These are phyloP conservation scores for Actinia tenebrosa DNA, from an alignment of 64 coral and sea anemone species.

Conservation along the genomic window DNA sequence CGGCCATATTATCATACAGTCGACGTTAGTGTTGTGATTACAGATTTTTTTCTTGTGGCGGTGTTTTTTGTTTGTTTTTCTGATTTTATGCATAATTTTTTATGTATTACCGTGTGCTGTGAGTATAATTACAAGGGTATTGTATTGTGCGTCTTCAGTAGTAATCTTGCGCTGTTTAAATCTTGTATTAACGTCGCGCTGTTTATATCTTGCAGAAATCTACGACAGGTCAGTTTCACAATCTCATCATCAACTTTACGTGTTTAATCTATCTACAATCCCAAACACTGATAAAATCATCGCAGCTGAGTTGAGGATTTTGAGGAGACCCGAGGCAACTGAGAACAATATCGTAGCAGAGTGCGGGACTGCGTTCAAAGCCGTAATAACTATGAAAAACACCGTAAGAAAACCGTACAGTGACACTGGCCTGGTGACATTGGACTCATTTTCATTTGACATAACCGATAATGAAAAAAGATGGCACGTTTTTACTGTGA, in stretches of 20 bases:
- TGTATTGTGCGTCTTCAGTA: not conserved
- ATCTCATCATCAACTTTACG: slow-evolving; percentile 61
- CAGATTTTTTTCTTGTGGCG: slow-evolving; percentile 29
- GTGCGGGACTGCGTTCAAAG: slow-evolving; percentile 83
- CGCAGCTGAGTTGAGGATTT: slow-evolving; percentile 65
- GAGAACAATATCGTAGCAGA: slow-evolving; percentile 32
- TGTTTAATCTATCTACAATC: slow-evolving; percentile 77
- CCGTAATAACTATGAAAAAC: slow-evolving; percentile 62
- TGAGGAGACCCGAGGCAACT: slow-evolving; percentile 35
- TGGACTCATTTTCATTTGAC: slow-evolving; percentile 85
- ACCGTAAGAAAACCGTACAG: not conserved
- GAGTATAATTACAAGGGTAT: not conserved
- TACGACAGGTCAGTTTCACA: slow-evolving; percentile 44
- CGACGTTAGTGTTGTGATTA: not conserved
- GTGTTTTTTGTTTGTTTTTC: slow-evolving; percentile 55
- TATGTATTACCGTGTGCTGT: slow-evolving; percentile 22
- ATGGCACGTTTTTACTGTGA: slow-evolving; percentile 90
- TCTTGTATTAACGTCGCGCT: slow-evolving; percentile 35
- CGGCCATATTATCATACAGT: slow-evolving; percentile 9
- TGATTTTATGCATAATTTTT: slow-evolving; percentile 85
- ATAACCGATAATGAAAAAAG: slow-evolving; percentile 53
- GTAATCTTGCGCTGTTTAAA: slow-evolving; percentile 33
- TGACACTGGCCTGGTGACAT: slow-evolving; percentile 6
- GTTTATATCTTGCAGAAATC: slow-evolving; percentile 57
- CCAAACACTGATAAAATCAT: slow-evolving; percentile 68